phyloP scores from a whole-genome alignment of 2,888 invertebrate species.

The Eristalis tenax region DNA sequence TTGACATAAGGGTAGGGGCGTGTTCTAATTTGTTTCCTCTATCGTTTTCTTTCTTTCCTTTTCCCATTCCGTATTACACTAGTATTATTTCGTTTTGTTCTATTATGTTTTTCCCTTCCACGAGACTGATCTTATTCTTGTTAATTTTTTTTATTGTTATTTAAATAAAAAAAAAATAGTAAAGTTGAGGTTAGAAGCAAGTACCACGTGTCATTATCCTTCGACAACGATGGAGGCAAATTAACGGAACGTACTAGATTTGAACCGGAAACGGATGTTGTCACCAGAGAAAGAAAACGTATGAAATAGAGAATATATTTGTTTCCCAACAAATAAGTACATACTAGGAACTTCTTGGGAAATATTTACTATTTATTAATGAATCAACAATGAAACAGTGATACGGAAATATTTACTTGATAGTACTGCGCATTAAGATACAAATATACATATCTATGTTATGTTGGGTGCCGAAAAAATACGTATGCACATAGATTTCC shows the following conservation, averaged over 20 bases:
- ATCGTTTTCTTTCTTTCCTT: not conserved
- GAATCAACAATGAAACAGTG: slow-evolving; percentile 48
- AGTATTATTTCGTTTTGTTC: not conserved
- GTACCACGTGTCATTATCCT: slow-evolving; percentile 48
- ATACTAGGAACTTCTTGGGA: not conserved
- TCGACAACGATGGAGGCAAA: not conserved
- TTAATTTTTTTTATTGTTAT: slow-evolving; percentile 26
- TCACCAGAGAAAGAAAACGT: not conserved
- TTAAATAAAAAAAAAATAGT: slow-evolving; percentile 35
- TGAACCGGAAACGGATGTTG: slow-evolving; percentile 58
- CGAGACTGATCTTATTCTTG: not conserved
- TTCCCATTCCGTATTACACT: not conserved
- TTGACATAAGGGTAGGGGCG: slow-evolving; percentile 80
- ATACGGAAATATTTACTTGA: slow-evolving; percentile 54
- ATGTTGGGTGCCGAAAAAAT: slow-evolving; percentile 1
- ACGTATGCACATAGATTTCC: not conserved
- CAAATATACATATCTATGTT: not conserved
- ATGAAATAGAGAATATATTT: slow-evolving; percentile 34
- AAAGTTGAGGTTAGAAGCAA: slow-evolving; percentile 51
- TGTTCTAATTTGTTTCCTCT: slow-evolving; percentile 74
- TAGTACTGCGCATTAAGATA: slow-evolving; percentile 34
- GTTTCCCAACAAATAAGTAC: not conserved
- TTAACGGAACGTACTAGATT: slow-evolving; percentile 44
- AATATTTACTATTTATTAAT: slow-evolving; percentile 15
- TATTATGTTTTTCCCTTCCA: not conserved